Evolutionary conservation across 2,888 invertebrate species (phyloP).

Genomic region (Pardosa pseudoannulata): DNA sequence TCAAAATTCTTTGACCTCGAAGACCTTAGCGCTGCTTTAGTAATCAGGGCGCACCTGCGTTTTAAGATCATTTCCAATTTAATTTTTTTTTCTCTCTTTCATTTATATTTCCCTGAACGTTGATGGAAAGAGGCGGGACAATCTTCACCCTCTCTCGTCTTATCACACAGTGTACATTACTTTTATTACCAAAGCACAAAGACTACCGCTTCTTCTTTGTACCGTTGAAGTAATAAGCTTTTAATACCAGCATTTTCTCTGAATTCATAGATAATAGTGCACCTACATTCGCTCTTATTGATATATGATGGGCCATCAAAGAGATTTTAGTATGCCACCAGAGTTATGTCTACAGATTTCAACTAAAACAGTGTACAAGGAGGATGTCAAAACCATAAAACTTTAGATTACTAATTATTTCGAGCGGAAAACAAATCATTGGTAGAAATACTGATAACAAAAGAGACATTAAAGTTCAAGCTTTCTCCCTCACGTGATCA

Average conservation of each 20-base stretch:
- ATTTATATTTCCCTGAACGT: constrained; percentile 32
- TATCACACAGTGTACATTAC: constrained; percentile 41
- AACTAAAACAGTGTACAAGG: no score
- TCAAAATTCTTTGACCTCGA: constrained; percentile 31
- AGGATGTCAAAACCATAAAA: no score
- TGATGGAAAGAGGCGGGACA: constrained; percentile 61
- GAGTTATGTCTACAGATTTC: no score
- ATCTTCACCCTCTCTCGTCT: constrained; percentile 46
- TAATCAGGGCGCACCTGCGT: constrained; percentile 61
- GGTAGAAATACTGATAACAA: no score
- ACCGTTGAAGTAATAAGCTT: constrained; percentile 16
- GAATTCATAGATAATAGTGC: neutral
- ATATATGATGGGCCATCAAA: no score
- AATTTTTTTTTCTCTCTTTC: constrained; percentile 25
- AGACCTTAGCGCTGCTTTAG: constrained; percentile 37
- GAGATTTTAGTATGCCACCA: no score
- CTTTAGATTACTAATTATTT: no score
- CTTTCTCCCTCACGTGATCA: no score
- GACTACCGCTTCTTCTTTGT: constrained; percentile 33
- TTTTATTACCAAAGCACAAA: constrained; percentile 52
- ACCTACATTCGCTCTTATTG: neutral
- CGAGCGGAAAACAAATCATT: no score
- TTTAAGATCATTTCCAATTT: constrained; percentile 56
- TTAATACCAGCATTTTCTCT: constrained; percentile 21
- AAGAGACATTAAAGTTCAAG: no score